phyloP scores from a whole-genome alignment of 2,888 invertebrate species.

The Neoascia interrupta region DNA sequence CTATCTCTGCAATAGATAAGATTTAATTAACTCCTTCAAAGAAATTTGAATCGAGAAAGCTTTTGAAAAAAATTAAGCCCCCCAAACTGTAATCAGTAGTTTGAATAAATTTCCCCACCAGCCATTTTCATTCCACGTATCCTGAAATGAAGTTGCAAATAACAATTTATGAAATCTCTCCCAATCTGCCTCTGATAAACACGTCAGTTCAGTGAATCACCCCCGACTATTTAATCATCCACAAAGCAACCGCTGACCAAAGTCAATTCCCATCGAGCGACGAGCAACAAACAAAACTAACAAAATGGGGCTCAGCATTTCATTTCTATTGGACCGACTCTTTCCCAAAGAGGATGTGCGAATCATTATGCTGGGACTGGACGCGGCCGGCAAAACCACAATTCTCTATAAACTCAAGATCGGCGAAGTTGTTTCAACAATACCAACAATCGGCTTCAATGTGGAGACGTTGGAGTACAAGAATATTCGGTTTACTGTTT shows the following conservation, averaged over 20 bases:
- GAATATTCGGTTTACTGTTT: conserved; percentile 75
- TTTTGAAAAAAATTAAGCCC: neutral
- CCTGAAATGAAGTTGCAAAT: conserved; percentile 29
- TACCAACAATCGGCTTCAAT: conserved; percentile 76
- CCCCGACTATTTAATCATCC: conserved; percentile 13
- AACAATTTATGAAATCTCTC: neutral
- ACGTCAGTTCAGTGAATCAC: conserved; percentile 33
- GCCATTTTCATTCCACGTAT: conserved; percentile 54
- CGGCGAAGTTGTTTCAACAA: conserved; percentile 72
- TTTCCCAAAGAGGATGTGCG: conserved; percentile 72
- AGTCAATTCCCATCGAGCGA: neutral
- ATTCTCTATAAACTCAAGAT: conserved; percentile 75
- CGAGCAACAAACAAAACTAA: too few relatives aligned
- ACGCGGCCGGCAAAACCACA: conserved; percentile 77
- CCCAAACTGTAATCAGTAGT: conserved; percentile 40
- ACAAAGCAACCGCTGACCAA: conserved; percentile 5
- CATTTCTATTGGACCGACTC: conserved; percentile 72
- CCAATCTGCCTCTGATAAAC: neutral
- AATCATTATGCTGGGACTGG: conserved; percentile 75
- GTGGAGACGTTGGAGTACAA: conserved; percentile 75
- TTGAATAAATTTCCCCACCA: conserved; percentile 33
- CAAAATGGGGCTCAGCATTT: conserved; percentile 72
- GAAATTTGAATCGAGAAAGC: too few relatives aligned
- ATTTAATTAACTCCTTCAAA: too few relatives aligned
- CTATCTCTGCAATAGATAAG: conserved; percentile 85